A percentile compares a stretch with the other conserved stretches of the same genome.
These are phyloP conservation scores for Solenodon paradoxus DNA, from an alignment of 2,113 vertebrate genomes.

Conservation along the genomic window DNA sequence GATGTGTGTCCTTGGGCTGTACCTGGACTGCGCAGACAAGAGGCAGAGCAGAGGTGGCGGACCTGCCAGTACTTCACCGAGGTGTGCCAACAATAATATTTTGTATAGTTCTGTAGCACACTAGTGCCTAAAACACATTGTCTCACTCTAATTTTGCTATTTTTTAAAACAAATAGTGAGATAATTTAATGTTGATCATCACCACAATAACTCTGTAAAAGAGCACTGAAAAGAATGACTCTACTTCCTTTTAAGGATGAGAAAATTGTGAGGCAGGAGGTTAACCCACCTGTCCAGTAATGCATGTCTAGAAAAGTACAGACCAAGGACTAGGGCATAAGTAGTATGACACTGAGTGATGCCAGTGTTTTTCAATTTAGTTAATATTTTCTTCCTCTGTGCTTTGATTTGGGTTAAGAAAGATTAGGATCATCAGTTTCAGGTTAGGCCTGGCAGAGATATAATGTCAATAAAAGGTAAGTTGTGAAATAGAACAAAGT, in stretches of 20 bases:
- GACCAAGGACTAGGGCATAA: neutral
- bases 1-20: too few relatives aligned
- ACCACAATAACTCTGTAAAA: neutral
- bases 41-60: too few relatives aligned
- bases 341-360: neutral
- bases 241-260: neutral
- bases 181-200: neutral
- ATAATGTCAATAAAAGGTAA: neutral
- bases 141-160: neutral
- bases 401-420: neutral
- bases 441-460: neutral
- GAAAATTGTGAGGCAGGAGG: neutral
- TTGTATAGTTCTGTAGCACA: neutral
- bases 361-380: neutral
- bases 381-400: neutral
- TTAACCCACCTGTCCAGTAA: neutral
- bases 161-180: neutral
- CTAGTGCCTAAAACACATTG: neutral
- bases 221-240: constrained; percentile 24
- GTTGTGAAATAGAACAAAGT: neutral
- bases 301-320: neutral
- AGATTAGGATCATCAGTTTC: neutral
- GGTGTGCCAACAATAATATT: too few relatives aligned
- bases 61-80: too few relatives aligned
- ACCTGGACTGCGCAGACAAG: too few relatives aligned